These are phyloP conservation scores for Sitta carolinensis DNA, from an alignment of 2,797 vertebrate species.

Conservation along the genomic window DNA sequence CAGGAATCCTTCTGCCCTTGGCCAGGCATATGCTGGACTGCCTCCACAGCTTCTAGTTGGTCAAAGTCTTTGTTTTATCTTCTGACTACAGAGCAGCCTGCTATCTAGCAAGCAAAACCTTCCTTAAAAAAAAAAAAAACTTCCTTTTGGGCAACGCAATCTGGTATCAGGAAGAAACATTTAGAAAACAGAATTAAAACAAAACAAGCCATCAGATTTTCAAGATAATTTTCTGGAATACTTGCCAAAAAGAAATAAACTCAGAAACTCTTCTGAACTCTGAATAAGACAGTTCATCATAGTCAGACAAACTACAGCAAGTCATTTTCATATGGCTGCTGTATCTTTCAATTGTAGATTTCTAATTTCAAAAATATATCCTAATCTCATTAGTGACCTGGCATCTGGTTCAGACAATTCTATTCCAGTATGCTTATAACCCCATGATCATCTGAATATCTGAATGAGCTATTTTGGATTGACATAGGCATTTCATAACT, in stretches of 20 bases:
- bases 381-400: neutral
- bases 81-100: neutral
- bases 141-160: neutral
- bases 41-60: neutral
- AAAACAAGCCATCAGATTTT: slow-evolving; percentile 8
- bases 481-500: neutral
- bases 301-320: neutral
- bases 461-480: neutral
- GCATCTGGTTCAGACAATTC: neutral
- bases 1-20: neutral
- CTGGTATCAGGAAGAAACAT: neutral
- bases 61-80: slow-evolving; percentile 20
- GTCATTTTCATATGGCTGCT: neutral
- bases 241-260: neutral
- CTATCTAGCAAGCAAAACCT: neutral
- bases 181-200: slow-evolving; percentile 10
- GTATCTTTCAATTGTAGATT: neutral
- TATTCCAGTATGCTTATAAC: neutral
- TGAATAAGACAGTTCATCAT: neutral
- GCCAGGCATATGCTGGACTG: neutral
- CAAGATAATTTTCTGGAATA: neutral
- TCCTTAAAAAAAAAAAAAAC: neutral
- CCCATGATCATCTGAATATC: neutral
- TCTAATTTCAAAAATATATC: neutral
- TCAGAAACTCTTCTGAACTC: neutral